A percentile compares a stretch with the other conserved stretches of the same genome.
Conservation (phyloP, 2,797 vertebrate genomes). For the Simalia tracyae region DNA sequence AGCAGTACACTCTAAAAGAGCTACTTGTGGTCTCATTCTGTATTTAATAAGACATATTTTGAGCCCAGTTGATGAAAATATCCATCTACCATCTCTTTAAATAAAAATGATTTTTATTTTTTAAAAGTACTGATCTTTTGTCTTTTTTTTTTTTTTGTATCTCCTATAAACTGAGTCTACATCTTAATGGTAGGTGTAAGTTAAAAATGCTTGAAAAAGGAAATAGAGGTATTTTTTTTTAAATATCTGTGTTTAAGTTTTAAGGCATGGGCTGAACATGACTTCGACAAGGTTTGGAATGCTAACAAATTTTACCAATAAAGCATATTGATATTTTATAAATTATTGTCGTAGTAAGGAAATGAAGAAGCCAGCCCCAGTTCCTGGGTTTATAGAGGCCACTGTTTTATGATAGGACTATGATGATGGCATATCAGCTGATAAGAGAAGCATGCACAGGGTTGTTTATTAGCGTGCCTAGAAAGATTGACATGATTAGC, state of each 20-base stretch:
- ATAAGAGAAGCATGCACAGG: neutral
- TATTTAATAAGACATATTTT: constrained; percentile 67
- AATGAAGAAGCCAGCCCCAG: neutral
- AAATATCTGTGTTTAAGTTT: neutral
- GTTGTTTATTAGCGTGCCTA: neutral
- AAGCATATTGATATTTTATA: neutral
- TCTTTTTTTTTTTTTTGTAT: constrained; percentile 42
- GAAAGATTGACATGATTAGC: neutral
- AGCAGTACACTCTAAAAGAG: constrained; percentile 68
- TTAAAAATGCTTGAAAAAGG: neutral
- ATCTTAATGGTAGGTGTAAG: constrained; percentile 38
- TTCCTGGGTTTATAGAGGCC: neutral
- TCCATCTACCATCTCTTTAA: constrained; percentile 45
- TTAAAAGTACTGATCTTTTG: neutral
- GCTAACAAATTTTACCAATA: neutral
- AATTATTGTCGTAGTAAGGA: neutral
- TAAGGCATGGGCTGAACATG: neutral
- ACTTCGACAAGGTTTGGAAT: neutral
- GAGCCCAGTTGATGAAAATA: constrained; percentile 67
- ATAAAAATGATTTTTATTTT: neutral
- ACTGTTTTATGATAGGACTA: neutral
- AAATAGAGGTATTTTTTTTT: neutral
- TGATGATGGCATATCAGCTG: neutral
- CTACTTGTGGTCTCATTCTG: constrained; percentile 41
- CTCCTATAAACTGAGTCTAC: constrained; percentile 49